Base-by-base conservation (phyloP, 64 coral and sea anemone genomes). In the Pocillopora damicornis region DNA sequence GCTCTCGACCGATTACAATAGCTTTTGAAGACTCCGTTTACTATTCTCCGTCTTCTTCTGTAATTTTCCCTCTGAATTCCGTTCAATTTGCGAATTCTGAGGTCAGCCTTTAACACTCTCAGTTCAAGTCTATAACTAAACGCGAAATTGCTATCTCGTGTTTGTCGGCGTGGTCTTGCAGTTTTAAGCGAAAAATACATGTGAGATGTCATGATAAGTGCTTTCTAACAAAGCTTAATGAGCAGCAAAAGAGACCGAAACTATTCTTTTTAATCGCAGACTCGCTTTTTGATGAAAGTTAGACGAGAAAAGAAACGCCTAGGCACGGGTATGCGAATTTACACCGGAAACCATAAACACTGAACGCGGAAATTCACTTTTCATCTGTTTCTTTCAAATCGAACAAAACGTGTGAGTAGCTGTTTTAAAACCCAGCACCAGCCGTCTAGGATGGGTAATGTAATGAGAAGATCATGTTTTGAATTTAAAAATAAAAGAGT, bases 181-280 rank as follows among this genome's bases (percentile, higher is more conserved):
- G 20, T n/a, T 7, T 71, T 10, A 71, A 45, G 26, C 60, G 77
- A 79, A 56, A 16, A 57, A 51, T 20, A 18, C 4, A 1, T 18
- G 4, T 35, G 13, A 37, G 36, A 77, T 11, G 20, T 77, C 34
- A 42, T 9, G 12, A 56, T 58, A 77, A 77, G 17, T 77, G 15
- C 63, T 60, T 63, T 59, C 35, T 81, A 81, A 71, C 18, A 71
- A 11, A 71, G 25, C n/a, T 0, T 71, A 26, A 63, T 30, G 4
- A 63, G 59, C 13, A 63, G 23, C 79, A 81, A 81, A 81, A 63
- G 79, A 63, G 34, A 15, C 59, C 79, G 79, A 81, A 63, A 81
- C 62, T 81, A 37, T 81, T 35, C 61, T 81, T 63, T 0, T 15
- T 63, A 37, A 26, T 81, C 36, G 10, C 34, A 81, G 63, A 81